A percentile compares a stretch with the other conserved stretches of the same genome.
phyloP scores from a whole-genome alignment of 2,113 vertebrate genomes.

The Bubo scandiacus region DNA sequence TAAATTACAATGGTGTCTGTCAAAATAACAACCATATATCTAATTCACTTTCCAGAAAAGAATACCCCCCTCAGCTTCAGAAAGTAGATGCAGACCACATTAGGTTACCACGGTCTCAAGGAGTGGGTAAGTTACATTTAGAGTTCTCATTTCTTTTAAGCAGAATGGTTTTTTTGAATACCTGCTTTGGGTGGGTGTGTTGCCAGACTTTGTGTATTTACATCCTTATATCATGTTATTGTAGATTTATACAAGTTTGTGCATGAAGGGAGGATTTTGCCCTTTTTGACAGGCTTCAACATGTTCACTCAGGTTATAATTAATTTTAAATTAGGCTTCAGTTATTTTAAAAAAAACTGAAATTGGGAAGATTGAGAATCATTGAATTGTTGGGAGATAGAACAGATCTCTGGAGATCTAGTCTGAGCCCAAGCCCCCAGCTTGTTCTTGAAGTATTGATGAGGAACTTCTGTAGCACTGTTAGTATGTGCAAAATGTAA shows the following conservation, averaged over 20 bases:
- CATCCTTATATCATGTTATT: not conserved
- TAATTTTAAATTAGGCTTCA: not conserved
- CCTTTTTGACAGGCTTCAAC: not conserved
- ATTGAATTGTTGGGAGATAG: not conserved
- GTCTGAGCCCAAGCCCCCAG: not conserved
- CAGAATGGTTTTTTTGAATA: not conserved
- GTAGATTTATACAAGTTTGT: not conserved
- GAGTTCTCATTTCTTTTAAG: not conserved
- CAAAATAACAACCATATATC: not conserved
- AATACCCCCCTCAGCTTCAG: slow-evolving; percentile 83
- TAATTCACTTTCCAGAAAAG: slow-evolving; percentile 81
- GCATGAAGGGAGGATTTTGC: not conserved
- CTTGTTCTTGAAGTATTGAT: not conserved
- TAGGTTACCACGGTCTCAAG: slow-evolving; percentile 82
- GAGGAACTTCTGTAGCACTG: not conserved
- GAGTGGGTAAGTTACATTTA: slow-evolving; percentile 77
- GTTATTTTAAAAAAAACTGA: not conserved
- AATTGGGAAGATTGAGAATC: not conserved
- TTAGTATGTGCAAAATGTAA: not conserved
- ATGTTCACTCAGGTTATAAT: not conserved
- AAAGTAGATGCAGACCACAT: slow-evolving; percentile 81
- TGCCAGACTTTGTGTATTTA: not conserved
- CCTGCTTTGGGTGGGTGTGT: not conserved
- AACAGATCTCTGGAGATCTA: not conserved
- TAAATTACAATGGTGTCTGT: not conserved